Conservation (phyloP, 2,797 vertebrate genomes). For the Xiphorhynchus erythropygius region DNA sequence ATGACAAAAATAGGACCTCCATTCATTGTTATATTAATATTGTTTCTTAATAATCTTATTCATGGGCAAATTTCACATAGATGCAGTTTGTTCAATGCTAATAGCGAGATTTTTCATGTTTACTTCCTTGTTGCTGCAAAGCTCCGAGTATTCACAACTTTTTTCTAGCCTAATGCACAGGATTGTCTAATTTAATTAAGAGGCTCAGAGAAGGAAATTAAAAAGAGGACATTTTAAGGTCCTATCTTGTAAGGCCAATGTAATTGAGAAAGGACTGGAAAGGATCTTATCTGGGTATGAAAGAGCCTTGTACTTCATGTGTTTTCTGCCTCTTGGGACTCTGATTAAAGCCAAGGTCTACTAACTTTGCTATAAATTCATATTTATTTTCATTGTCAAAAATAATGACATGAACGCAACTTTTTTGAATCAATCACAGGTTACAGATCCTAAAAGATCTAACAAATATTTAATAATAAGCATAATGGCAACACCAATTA, state of each 20-base stretch:
- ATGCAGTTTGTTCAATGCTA: neutral
- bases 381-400: neutral
- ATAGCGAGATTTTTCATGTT: neutral
- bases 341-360: neutral
- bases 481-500: neutral
- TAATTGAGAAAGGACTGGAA: slow-evolving; percentile 35
- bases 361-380: neutral
- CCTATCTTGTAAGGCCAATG: neutral
- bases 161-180: neutral
- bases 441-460: neutral
- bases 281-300: slow-evolving; percentile 37
- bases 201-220: slow-evolving; percentile 10
- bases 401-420: neutral
- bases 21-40: neutral
- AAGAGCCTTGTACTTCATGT: neutral
- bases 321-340: neutral
- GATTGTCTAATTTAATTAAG: slow-evolving; percentile 47
- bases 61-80: neutral
- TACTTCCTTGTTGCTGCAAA: neutral
- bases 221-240: slow-evolving; percentile 2
- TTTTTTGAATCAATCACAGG: neutral
- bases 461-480: neutral
- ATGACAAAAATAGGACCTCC: neutral
- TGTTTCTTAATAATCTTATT: neutral
- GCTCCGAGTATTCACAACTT: neutral